A percentile compares a stretch with the other conserved stretches of the same genome.
Evolutionary conservation across 2,888 invertebrate genomes (phyloP).

Genomic region (Callimorpha dominula): DNA sequence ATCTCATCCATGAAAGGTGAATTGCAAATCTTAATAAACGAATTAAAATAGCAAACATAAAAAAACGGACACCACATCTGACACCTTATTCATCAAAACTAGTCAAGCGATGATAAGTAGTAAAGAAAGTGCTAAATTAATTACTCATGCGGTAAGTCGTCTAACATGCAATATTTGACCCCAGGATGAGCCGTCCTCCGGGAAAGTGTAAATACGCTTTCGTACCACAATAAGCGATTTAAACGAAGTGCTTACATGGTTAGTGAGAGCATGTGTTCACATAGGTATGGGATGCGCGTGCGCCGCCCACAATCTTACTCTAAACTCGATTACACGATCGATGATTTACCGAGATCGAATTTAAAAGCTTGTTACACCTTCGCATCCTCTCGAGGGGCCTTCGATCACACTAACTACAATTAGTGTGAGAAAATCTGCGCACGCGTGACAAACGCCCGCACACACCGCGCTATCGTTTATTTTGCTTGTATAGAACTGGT

Average conservation of each 20-base stretch:
- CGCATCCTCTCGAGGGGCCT: slow-evolving; percentile 66
- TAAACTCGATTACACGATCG: slow-evolving; percentile 84
- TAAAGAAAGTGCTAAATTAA: slow-evolving; percentile 39
- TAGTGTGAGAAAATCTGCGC: slow-evolving; percentile 60
- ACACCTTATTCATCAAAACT: slow-evolving; percentile 66
- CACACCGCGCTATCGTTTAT: slow-evolving; percentile 46
- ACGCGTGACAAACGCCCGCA: slow-evolving; percentile 54
- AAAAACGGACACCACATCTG: slow-evolving; percentile 57
- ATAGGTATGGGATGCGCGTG: slow-evolving; percentile 73
- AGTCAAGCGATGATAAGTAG: slow-evolving; percentile 58
- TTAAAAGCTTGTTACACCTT: slow-evolving; percentile 78
- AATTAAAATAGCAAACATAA: slow-evolving; percentile 53
- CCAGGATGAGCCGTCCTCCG: slow-evolving; percentile 82
- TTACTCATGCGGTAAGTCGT: slow-evolving; percentile 59
- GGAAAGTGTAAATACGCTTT: slow-evolving; percentile 59
- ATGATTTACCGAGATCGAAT: slow-evolving; percentile 86
- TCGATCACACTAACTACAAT: slow-evolving; percentile 55
- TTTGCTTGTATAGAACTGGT: slow-evolving; percentile 50
- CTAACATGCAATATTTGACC: slow-evolving; percentile 75
- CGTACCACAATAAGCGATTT: slow-evolving; percentile 62
- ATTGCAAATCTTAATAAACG: slow-evolving; percentile 61
- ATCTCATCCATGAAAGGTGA: slow-evolving; percentile 75
- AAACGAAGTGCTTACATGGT: slow-evolving; percentile 65
- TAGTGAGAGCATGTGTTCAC: slow-evolving; percentile 79
- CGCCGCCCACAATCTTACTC: slow-evolving; percentile 82